phyloP scores from a whole-genome alignment of 2,888 invertebrate species.

The Aphodius sticticus region DNA sequence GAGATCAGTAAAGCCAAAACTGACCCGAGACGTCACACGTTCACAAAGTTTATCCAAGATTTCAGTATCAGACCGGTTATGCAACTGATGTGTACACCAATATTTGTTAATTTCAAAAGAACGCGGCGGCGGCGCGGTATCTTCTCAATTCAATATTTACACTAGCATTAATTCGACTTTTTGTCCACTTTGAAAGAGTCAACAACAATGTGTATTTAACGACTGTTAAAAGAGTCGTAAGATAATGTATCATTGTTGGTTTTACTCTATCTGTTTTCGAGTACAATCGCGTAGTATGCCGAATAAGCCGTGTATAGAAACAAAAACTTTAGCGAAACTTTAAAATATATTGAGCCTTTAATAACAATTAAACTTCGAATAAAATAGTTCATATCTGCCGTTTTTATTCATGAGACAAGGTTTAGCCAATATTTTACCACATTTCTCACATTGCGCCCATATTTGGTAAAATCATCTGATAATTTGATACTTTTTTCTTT shows the following conservation, averaged over 20 bases:
- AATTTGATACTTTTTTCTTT: too few relatives aligned
- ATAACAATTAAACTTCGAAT: too few relatives aligned
- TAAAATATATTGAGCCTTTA: too few relatives aligned
- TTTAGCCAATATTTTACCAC: too few relatives aligned
- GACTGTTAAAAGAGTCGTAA: not conserved
- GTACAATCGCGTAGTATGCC: not conserved
- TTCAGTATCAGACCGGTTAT: too few relatives aligned
- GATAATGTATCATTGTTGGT: not conserved
- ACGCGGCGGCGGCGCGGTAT: not conserved
- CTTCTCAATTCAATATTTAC: not conserved
- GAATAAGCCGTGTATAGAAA: not conserved
- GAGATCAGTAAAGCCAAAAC: too few relatives aligned
- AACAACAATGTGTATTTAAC: not conserved
- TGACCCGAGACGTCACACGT: too few relatives aligned
- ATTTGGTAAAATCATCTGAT: too few relatives aligned
- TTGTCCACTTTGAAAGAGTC: not conserved
- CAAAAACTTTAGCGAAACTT: not conserved
- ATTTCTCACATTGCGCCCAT: too few relatives aligned
- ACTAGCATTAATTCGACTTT: not conserved
- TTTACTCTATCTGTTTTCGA: not conserved
- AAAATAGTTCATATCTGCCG: too few relatives aligned
- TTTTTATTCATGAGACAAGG: too few relatives aligned
- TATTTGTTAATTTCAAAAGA: constrained; percentile 4
- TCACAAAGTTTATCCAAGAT: too few relatives aligned
- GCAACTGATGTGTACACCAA: not conserved